Conservation (phyloP, 2,113 vertebrate genomes). For the Monopterus albus region DNA sequence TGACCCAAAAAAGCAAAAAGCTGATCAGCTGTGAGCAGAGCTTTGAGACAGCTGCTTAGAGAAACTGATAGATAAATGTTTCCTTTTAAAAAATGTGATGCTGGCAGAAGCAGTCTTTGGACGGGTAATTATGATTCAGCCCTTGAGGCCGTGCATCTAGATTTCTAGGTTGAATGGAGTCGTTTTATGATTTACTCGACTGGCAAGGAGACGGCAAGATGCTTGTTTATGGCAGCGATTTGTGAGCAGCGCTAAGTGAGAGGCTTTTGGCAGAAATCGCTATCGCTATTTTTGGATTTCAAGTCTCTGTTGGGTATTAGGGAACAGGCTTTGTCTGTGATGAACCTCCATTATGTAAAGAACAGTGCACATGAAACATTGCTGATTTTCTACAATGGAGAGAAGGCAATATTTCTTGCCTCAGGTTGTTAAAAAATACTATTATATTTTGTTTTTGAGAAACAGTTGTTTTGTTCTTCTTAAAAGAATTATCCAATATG, state of each 20-base stretch:
- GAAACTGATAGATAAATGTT: constrained; percentile 48
- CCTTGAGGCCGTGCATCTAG: constrained; percentile 51
- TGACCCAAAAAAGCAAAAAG: constrained; percentile 5
- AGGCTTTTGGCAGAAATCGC: constrained; percentile 61
- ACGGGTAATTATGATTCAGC: constrained; percentile 43
- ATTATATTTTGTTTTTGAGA: background rate
- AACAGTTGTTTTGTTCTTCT: too few relatives aligned
- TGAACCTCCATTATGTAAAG: constrained; percentile 34
- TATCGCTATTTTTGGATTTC: constrained; percentile 66
- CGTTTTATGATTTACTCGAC: constrained; percentile 57
- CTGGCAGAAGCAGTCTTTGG: constrained; percentile 39
- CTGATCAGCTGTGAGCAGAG: constrained; percentile 6
- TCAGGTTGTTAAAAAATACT: background rate
- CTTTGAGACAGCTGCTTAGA: constrained; percentile 23
- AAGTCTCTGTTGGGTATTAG: constrained; percentile 49
- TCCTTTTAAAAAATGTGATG: constrained; percentile 37
- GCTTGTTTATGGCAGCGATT: constrained; percentile 63
- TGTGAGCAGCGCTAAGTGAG: constrained; percentile 46
- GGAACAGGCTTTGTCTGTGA: constrained; percentile 46
- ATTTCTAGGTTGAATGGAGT: constrained; percentile 52
- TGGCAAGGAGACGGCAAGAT: constrained; percentile 51
- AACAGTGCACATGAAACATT: constrained; percentile 4
- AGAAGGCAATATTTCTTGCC: background rate
- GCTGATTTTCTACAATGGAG: background rate
- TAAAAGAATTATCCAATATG: background rate